Evolutionary conservation across 2,797 vertebrate genomes (phyloP), one percentile per base, ranked within the genome.

Genomic region (Siniperca undulata): DNA sequence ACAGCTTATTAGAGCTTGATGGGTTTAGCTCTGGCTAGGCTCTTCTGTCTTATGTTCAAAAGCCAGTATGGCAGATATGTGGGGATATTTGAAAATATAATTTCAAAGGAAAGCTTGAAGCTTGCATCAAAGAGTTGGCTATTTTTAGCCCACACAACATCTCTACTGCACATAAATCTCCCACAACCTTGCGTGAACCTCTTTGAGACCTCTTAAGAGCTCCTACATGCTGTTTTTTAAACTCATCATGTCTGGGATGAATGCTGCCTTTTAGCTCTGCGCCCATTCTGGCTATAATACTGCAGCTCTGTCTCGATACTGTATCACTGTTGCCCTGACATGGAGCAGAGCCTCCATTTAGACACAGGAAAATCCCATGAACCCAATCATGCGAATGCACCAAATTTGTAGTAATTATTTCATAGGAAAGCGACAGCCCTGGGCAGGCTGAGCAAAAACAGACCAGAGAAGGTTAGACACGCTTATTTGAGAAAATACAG

Each of bases 361-460:
- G 88, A 82, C 91, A 36, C 89, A 92, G 92, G 93, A 94, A 94
- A 94, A 93, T 94, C 94, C 91, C 92, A 91, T 87, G 86, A 92
- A 94, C 85, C 90, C 90, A 93, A 93, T 94, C 93, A 92, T 88
- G 90, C 78, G 56, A 92, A 93, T 61, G 84, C 89, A 90, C 89
- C 84, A 90, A 91, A 94, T 94, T 93, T 94, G 93, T 92, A 83
- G 92, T 89, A 92, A 93, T 95, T 91, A 92, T 94, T 93, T 93
- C 86, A 93, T 91, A 89, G 77, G 34, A 77, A 85, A 86, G 81
- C 71, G 80, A 90, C 88, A 90, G 93, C 81, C 20, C 78, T 59
- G 83, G 80, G 84, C 85, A 80, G 73, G 78, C 89, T 93, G 93
- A 94, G 94, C 62, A 79, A 84, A 93, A 92, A 53, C 93, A 94